Evolutionary conservation across 2,888 invertebrate species (phyloP).

Genomic region (Patella ulyssiponensis): DNA sequence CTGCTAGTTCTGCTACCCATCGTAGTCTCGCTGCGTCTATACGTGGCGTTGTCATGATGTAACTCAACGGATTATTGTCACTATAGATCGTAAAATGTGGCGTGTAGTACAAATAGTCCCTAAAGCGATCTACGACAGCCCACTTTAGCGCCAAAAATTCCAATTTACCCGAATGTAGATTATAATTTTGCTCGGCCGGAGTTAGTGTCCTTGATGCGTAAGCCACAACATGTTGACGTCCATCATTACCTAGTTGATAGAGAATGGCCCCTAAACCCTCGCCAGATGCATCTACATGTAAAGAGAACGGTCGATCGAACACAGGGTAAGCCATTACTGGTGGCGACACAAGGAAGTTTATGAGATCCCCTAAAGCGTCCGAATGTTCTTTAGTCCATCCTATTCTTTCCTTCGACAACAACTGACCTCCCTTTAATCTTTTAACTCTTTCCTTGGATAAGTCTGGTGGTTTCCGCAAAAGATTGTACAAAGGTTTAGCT

Average conservation of each 20-base stretch:
- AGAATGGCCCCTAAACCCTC: slow-evolving; percentile 16
- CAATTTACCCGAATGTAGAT: slow-evolving; percentile 15
- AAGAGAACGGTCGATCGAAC: background rate
- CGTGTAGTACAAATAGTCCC: slow-evolving; percentile 21
- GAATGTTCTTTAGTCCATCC: background rate
- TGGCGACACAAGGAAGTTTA: background rate
- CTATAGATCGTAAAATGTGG: background rate
- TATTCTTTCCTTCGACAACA: background rate
- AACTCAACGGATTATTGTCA: background rate
- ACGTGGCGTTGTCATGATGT: background rate
- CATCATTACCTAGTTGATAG: slow-evolving; percentile 6
- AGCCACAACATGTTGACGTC: background rate
- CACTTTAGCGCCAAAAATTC: slow-evolving; percentile 3
- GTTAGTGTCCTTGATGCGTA: slow-evolving; percentile 12
- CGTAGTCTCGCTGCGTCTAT: background rate
- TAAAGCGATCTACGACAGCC: slow-evolving; percentile 1
- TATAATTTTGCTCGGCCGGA: slow-evolving; percentile 10
- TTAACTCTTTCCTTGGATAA: background rate
- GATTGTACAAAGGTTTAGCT: slow-evolving; percentile 9
- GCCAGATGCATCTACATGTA: slow-evolving; percentile 14
- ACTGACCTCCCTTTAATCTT: background rate
- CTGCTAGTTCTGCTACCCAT: background rate
- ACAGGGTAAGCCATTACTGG: slow-evolving; percentile 12
- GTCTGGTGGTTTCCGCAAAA: background rate
- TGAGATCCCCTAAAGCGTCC: background rate